Evolutionary conservation across 2,888 invertebrate species (phyloP).

Genomic region (Lasiommata megera): DNA sequence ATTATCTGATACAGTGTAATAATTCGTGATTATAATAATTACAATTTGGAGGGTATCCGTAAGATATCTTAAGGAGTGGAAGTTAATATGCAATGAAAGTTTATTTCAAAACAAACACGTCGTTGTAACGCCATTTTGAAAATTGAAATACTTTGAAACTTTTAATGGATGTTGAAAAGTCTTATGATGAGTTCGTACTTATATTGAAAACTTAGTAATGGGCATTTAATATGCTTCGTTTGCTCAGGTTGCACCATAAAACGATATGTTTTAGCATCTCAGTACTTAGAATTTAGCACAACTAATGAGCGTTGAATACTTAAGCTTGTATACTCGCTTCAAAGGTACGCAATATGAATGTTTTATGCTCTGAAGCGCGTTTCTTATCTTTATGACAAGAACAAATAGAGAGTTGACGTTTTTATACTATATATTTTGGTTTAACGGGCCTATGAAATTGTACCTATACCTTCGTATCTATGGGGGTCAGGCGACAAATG

Average conservation of each 20-base stretch:
- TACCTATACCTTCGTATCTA: constrained; percentile 34
- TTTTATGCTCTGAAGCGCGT: constrained; percentile 30
- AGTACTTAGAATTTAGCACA: not conserved
- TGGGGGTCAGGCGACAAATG: constrained; percentile 26
- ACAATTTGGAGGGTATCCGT: too few species aligned
- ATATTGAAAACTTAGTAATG: not conserved
- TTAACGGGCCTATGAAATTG: constrained; percentile 37
- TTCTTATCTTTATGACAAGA: constrained; percentile 39
- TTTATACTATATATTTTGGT: constrained; percentile 39
- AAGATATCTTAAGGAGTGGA: too few species aligned
- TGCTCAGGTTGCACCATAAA: not conserved
- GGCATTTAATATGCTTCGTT: not conserved
- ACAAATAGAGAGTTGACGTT: constrained; percentile 35
- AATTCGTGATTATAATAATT: too few species aligned
- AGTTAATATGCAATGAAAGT: not conserved
- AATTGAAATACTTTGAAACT: constrained; percentile 9
- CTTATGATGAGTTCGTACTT: not conserved
- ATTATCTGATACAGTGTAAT: too few species aligned
- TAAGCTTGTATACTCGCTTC: not conserved
- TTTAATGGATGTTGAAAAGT: not conserved
- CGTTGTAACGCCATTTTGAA: not conserved
- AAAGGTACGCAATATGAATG: constrained; percentile 15
- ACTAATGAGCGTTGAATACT: not conserved
- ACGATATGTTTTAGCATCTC: not conserved
- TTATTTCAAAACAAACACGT: not conserved